A percentile compares a stretch with the other conserved stretches of the same genome.
Conservation (phyloP, 2,113 vertebrate species). For the Laterallus jamaicensis region DNA sequence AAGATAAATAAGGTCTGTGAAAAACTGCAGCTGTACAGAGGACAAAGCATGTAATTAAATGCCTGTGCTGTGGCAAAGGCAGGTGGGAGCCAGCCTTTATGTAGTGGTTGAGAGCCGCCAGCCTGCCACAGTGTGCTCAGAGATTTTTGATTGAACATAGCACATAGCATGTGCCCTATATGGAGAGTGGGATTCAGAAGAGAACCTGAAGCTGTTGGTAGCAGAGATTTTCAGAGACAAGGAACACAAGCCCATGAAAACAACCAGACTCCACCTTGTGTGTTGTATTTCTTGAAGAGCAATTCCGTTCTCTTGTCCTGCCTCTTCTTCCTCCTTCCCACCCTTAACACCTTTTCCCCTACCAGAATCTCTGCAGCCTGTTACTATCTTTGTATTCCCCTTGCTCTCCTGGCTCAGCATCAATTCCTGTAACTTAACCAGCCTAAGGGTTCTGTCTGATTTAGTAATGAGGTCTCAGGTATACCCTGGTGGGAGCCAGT, state of each 20-base stretch:
- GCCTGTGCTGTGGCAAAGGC: not conserved
- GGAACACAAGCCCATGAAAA: not conserved
- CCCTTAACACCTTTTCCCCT: not conserved
- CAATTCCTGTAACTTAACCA: not conserved
- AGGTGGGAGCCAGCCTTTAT: constrained; percentile 31
- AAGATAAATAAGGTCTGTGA: constrained; percentile 36
- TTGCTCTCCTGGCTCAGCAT: constrained; percentile 12
- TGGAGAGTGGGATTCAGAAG: not conserved
- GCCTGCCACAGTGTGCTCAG: not conserved
- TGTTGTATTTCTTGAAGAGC: not conserved
- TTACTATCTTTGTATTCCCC: constrained; percentile 35
- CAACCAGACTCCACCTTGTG: not conserved
- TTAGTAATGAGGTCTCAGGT: constrained; percentile 51
- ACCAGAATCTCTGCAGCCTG: not conserved
- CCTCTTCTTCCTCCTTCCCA: constrained; percentile 4
- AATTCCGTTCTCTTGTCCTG: not conserved
- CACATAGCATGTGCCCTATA: not conserved
- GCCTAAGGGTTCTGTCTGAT: constrained; percentile 17
- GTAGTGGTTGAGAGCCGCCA: not conserved
- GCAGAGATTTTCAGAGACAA: not conserved
- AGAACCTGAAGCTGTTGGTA: not conserved
- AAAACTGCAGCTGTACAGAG: constrained; percentile 38
- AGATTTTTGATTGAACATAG: not conserved
- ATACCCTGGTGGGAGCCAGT: not conserved
- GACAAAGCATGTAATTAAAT: not conserved